Conservation (phyloP, 1,140 invertebrate genomes). For the Contarinia nasturtii region DNA sequence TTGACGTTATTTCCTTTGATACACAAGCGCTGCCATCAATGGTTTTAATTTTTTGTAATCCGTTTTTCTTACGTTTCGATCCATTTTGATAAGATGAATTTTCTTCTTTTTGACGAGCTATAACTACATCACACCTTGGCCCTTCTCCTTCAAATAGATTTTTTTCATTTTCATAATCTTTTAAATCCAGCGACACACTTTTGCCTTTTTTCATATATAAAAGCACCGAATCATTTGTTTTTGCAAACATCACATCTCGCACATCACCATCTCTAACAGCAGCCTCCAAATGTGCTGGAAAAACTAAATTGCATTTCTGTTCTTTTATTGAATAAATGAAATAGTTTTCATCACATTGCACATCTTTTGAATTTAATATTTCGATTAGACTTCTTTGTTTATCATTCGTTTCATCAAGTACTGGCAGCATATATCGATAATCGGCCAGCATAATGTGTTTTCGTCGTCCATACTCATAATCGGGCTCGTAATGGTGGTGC, state of each 20-base stretch:
- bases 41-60: constrained; percentile 39
- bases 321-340: constrained; percentile 62
- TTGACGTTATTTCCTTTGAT: too few species aligned
- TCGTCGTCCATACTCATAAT: constrained; percentile 31
- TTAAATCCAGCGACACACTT: constrained; percentile 48
- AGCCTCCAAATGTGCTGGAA: constrained; percentile 50
- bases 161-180: constrained; percentile 32
- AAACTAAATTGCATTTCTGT: constrained; percentile 50
- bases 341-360: constrained; percentile 31
- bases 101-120: constrained; percentile 36
- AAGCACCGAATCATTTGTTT: constrained; percentile 49
- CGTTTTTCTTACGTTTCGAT: constrained; percentile 34
- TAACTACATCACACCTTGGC: constrained; percentile 35
- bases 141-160: constrained; percentile 42
- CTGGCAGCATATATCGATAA: constrained; percentile 53
- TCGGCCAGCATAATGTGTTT: constrained; percentile 43
- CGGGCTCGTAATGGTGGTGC: constrained; percentile 34
- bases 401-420: constrained; percentile 41
- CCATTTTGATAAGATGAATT: constrained; percentile 38
- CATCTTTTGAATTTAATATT: constrained; percentile 37
- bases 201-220: constrained; percentile 50
- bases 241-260: constrained; percentile 51
- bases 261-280: constrained; percentile 59
- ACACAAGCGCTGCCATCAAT: constrained; percentile 41
- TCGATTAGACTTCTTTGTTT: constrained; percentile 37